phyloP scores from a whole-genome alignment of 2,113 vertebrate species.

The Leuciscus idus region DNA sequence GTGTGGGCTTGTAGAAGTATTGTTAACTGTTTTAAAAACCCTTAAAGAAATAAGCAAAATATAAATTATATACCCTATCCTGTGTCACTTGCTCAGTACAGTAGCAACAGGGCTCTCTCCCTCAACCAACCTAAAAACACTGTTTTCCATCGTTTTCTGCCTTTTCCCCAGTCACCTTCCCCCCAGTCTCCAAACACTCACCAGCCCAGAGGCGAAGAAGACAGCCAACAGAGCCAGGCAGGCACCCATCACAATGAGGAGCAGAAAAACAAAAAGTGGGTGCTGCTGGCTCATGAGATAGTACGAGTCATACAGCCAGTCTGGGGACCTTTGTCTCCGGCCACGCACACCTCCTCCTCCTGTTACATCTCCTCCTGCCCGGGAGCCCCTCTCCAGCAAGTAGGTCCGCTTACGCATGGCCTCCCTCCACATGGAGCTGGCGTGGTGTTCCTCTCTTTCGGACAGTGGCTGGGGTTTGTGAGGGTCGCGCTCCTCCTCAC shows the following conservation, averaged over 20 bases:
- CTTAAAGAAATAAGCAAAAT: not conserved
- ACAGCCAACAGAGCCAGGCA: slow-evolving; percentile 93
- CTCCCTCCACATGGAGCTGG: slow-evolving; percentile 83
- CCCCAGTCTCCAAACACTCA: slow-evolving; percentile 74
- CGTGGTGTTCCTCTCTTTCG: slow-evolving; percentile 17
- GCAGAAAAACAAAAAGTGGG: slow-evolving; percentile 94
- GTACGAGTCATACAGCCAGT: slow-evolving; percentile 98
- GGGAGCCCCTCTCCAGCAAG: slow-evolving; percentile 79
- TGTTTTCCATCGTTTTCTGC: not conserved
- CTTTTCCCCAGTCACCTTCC: not conserved
- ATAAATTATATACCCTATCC: not conserved
- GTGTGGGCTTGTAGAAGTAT: not conserved
- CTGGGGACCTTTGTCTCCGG: slow-evolving; percentile 81
- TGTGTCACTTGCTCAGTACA: slow-evolving; percentile 2
- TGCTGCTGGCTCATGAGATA: slow-evolving; percentile 99
- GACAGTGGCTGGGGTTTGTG: slow-evolving; percentile 20
- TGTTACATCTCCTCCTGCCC: slow-evolving; percentile 56
- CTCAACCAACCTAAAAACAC: not conserved
- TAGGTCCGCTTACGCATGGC: slow-evolving; percentile 87
- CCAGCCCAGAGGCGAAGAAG: slow-evolving; percentile 96
- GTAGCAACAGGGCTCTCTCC: slow-evolving; percentile 7
- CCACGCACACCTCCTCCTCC: slow-evolving; percentile 67
- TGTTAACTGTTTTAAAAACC: slow-evolving; percentile 1
- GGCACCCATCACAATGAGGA: slow-evolving; percentile 96
- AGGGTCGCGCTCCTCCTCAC: slow-evolving; percentile 46